Conservation (phyloP, 2,888 invertebrate genomes). For the Epinotia bilunana region DNA sequence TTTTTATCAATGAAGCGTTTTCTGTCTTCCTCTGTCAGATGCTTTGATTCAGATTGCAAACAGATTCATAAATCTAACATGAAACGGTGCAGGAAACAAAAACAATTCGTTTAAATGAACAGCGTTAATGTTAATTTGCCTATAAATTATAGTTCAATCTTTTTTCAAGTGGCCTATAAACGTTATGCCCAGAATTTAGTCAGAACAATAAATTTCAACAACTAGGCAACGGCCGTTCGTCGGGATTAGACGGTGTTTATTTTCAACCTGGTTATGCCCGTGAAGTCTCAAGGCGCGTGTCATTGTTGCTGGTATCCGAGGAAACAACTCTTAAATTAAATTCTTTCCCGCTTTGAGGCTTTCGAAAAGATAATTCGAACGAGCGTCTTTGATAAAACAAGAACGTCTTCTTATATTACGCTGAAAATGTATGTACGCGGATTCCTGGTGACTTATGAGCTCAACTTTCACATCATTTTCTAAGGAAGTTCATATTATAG, state of each 20-base stretch:
- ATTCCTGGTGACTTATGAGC: neutral
- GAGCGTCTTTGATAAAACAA: neutral
- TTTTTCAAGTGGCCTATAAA: slow-evolving; percentile 37
- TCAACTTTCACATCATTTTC: neutral
- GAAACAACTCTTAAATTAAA: slow-evolving; percentile 17
- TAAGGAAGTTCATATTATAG: neutral
- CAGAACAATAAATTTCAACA: slow-evolving; percentile 34
- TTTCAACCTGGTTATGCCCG: slow-evolving; percentile 29
- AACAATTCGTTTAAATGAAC: slow-evolving; percentile 11
- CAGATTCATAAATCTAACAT: slow-evolving; percentile 16
- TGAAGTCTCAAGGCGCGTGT: slow-evolving; percentile 26
- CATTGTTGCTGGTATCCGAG: slow-evolving; percentile 5
- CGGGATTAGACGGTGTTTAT: slow-evolving; percentile 32
- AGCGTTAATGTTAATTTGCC: slow-evolving; percentile 10
- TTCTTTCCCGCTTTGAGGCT: slow-evolving; percentile 14
- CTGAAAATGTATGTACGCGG: neutral
- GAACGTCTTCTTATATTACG: neutral
- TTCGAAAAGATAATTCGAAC: neutral
- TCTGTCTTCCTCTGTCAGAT: neutral
- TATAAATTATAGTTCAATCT: slow-evolving; percentile 30
- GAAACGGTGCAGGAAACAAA: slow-evolving; percentile 20
- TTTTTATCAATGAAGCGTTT: too few relatives aligned
- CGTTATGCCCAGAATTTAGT: slow-evolving; percentile 29
- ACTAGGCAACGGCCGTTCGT: slow-evolving; percentile 22
- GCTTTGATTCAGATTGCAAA: slow-evolving; percentile 13